Evolutionary conservation across 2,797 vertebrate genomes (phyloP), one percentile per base, ranked within the genome.

Genomic region (Setipinna tenuifilis): DNA sequence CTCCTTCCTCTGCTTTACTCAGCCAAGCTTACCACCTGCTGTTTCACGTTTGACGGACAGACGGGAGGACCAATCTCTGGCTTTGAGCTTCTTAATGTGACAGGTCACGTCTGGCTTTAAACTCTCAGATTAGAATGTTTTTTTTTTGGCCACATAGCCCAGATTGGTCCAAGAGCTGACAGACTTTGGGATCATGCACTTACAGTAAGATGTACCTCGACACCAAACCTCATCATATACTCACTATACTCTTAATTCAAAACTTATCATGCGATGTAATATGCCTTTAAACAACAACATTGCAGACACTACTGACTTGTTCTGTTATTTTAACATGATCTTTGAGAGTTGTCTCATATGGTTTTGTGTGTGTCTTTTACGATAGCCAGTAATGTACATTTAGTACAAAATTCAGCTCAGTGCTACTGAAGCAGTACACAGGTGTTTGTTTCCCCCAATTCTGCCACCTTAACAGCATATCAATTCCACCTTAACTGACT

Each of bases 11-110:
- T 78, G 10, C 71, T 78, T 41, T 9, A 7, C 71, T 44, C 17
- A 21, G 71, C 71, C 35, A 44, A 78, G 71, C 35, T 17, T 19
- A n/a, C 35, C 71, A 78, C 71, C 71, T 78, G 71, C 71, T 78
- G 71, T 35, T 31, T 71, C 68, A 71, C 11, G 12, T n/a, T n/a
- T 78, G 71, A 78, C 71, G 35, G 71, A 41, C 71, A 78, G 71
- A 78, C 31, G 41, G 71, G 17, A 78, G 23, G 71, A 17, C 71
- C 71, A 78, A 44, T 78, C 71, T 44, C 35, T 78, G 71, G 71
- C 71, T 78, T 11, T 44, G 71, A 44, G 71, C 71, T 44, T 21
- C 31, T 78, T 16, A 78, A 21, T 0, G 31, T 21, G 17, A 44
- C 5, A 16, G 44, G 71, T 19, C 17, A 0, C 9, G 35, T 21